These are phyloP conservation scores for Phycodurus eques DNA, from an alignment of 2,113 vertebrate species.

Conservation along the genomic window DNA sequence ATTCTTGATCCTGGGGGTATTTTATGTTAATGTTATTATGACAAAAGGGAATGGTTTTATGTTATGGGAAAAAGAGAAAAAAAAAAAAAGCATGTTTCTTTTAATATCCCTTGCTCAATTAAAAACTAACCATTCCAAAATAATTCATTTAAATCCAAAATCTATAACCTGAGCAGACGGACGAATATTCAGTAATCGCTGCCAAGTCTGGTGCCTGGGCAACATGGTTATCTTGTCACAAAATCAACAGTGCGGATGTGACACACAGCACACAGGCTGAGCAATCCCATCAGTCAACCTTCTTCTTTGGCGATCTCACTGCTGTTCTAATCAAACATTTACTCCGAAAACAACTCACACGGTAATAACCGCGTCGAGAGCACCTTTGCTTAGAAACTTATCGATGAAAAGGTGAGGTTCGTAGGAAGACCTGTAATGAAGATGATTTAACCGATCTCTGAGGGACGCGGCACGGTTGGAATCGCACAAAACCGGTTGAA, in stretches of 20 bases:
- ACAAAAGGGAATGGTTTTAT: no score
- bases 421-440: no score
- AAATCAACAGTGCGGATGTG: conserved; percentile 22
- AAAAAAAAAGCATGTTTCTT: neutral
- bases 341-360: conserved; percentile 21
- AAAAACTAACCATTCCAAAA: neutral
- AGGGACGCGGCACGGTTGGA: no score
- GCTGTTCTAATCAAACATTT: conserved; percentile 43
- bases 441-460: no score
- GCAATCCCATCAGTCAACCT: conserved; percentile 53
- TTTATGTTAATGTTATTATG: no score
- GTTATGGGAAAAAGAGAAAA: no score
- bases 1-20: no score
- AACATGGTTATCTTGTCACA: conserved; percentile 4
- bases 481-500: no score
- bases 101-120: neutral
- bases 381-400: conserved; percentile 9
- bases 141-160: neutral
- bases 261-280: conserved; percentile 16
- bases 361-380: conserved; percentile 19
- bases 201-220: neutral
- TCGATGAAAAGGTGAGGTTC: neutral
- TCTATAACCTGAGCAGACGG: neutral
- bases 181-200: conserved; percentile 3
- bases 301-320: conserved; percentile 45